Conservation (phyloP, 2,797 vertebrate genomes). For the Cichlasoma orientale region DNA sequence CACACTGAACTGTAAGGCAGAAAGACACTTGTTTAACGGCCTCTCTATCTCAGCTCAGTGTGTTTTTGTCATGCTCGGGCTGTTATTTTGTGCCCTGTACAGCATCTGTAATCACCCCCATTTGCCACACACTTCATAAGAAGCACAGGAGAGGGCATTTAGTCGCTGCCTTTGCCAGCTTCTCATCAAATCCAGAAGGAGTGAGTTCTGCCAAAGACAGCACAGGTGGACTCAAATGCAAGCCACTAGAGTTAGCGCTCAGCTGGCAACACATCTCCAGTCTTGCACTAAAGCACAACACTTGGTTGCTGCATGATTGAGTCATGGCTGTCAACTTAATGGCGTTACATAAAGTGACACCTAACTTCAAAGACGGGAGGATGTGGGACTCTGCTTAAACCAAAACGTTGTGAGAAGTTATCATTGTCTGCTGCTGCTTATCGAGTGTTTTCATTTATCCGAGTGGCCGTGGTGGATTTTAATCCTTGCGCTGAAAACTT, state of each 20-base stretch:
- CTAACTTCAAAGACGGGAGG: conserved; percentile 29
- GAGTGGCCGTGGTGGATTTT: not conserved
- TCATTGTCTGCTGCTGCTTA: not conserved
- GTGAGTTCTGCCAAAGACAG: conserved; percentile 42
- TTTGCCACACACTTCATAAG: conserved; percentile 15
- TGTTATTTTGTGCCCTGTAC: not conserved
- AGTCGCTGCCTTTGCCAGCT: conserved; percentile 30
- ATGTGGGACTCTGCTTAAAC: conserved; percentile 10
- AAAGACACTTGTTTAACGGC: not conserved
- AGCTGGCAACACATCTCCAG: conserved; percentile 26
- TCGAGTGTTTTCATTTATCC: not conserved
- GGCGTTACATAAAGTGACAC: conserved; percentile 37
- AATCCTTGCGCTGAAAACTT: not conserved
- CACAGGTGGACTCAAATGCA: conserved; percentile 70
- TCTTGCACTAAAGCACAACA: conserved; percentile 2
- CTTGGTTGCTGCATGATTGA: conserved; percentile 21
- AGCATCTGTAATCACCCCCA: conserved; percentile 13
- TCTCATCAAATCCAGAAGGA: conserved; percentile 50
- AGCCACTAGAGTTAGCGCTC: conserved; percentile 21
- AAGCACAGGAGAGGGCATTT: conserved; percentile 31
- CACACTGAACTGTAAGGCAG: not conserved
- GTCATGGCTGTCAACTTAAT: conserved; percentile 44
- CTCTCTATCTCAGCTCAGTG: not conserved
- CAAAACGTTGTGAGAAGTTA: not conserved
- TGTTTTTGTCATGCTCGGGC: not conserved